Evolutionary conservation across 2,888 invertebrate genomes (phyloP).

Genomic region (Laspeyria flexula): DNA sequence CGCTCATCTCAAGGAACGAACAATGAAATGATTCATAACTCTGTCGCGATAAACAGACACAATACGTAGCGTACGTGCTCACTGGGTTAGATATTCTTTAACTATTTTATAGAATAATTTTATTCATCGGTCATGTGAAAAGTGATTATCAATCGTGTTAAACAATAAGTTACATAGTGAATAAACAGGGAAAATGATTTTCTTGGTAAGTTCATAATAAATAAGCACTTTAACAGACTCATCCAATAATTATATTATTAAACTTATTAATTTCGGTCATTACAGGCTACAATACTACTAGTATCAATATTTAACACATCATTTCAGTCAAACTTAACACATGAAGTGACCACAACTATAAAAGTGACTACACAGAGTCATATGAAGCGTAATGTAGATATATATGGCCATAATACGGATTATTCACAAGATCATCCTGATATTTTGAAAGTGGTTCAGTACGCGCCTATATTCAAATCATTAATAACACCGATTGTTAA

Average conservation of each 20-base stretch:
- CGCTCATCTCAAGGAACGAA: conserved; percentile 12
- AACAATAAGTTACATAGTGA: not conserved
- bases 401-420: conserved; percentile 4
- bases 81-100: not conserved
- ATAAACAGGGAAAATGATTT: not conserved
- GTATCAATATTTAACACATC: not conserved
- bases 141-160: not conserved
- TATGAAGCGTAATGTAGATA: not conserved
- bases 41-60: conserved; percentile 26
- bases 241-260: not conserved
- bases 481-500: not conserved
- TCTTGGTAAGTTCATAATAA: not conserved
- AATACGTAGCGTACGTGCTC: conserved; percentile 13
- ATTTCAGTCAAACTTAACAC: not conserved
- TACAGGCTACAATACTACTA: not conserved
- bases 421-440: not conserved
- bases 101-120: not conserved
- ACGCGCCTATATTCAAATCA: conserved; percentile 42
- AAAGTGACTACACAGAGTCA: not conserved
- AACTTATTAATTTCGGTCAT: not conserved
- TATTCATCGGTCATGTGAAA: not conserved
- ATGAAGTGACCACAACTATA: not conserved
- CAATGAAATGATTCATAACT: conserved; percentile 31
- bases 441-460: conserved; percentile 37
- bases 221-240: too few species aligned